Base-by-base conservation (phyloP, 2,113 vertebrate genomes). In the Muntiacus muntjak region DNA sequence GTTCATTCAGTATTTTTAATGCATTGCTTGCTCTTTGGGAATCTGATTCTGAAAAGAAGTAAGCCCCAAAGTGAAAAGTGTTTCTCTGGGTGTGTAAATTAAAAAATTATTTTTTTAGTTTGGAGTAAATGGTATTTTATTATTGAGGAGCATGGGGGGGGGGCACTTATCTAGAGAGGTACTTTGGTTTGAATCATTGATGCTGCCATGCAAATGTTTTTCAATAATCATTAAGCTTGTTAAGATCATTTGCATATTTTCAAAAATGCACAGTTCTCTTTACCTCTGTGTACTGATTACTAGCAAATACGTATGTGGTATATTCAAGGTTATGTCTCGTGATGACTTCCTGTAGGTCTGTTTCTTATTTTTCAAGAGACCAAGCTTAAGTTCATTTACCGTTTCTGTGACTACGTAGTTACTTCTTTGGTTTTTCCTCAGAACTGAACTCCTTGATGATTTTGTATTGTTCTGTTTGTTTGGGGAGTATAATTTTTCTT, bases 171-270 rank as follows among this genome's bases (percentile, higher is more conserved):
- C 33, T 90, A 12, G 6, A 90, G 3, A 92, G 40, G 8, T 55
- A 30, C 47, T 84, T 96, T 36, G 76, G 8, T 92, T 95, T 92
- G 45, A 96, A 74, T 96, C 60, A 55, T 84, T 95, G 58, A 36
- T 88, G 33, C n/a, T 96, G 7, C 57, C 23, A 95, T 94, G 55
- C 17, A 87, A 52, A 58, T 95, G 78, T n/a, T 93, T 93, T 88
- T 95, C 4, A 87, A 30, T 92, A 93, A 36, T 52, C 21, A 9
- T 88, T 94, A 62, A 19, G 7, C 40, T 30, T 83, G 7, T 91
- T 67, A 52, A 93, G 94, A 67, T 91, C 6, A 74, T 94, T 96
- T 94, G 23, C 47, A 25, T 71, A 94, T 93, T 93, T 88, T 82
- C 28, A 85, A 54, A 58, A 43, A 21, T 94, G 17, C 33, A 85